Evolutionary conservation across 1,140 invertebrate genomes (phyloP), one percentile per base, ranked within the genome.

Genomic region (Thereuonema tuberculata): DNA sequence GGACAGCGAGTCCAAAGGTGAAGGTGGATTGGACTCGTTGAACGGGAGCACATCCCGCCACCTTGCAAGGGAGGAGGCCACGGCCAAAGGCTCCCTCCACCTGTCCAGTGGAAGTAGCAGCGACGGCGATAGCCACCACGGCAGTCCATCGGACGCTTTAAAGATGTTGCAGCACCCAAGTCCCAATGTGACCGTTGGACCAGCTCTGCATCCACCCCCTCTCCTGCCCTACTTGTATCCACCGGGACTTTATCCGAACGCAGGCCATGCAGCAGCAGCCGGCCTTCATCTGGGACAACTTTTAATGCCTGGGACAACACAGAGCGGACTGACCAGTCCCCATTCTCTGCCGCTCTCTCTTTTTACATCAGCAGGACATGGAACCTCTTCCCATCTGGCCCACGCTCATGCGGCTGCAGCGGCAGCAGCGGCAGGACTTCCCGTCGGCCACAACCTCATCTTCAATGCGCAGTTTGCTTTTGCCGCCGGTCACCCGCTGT

Each of bases 201-300:
- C 88, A 21, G 88, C 89, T 9, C 83, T 90, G 14, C 87, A 91
- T 67, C 88, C 87, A 14, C 71, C 70, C 20, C 82, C 83, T 69
- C 77, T 92, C 53, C 75, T 93, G 64, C 89, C 89, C 58, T 93
- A 92, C 77, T 80, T 93, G 17, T 91, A 91, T 70, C 85, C 84
- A n/a, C 78, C 78, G 1, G 87, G 86, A 1, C 74, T 93, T 54
- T 92, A 92, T 73, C 84, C 83, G 26, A 27, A 65, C 58, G 62
- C 57, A 52, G n/a, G 63, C 61, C 26, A 54, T 60, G 58, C 63
- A 48, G 57, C 60, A 28, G 5, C 58, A 17, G 55, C 27, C 20
- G 2, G 25, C 14, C 59, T 60, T 56, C 59, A 60, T 23, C 75
- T 76, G 1, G 67, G 69, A 2, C 83, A 79, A 0, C 81, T 87